Evolutionary conservation across 2,888 invertebrate species (phyloP).

Genomic region (Copidosoma aretas): DNA sequence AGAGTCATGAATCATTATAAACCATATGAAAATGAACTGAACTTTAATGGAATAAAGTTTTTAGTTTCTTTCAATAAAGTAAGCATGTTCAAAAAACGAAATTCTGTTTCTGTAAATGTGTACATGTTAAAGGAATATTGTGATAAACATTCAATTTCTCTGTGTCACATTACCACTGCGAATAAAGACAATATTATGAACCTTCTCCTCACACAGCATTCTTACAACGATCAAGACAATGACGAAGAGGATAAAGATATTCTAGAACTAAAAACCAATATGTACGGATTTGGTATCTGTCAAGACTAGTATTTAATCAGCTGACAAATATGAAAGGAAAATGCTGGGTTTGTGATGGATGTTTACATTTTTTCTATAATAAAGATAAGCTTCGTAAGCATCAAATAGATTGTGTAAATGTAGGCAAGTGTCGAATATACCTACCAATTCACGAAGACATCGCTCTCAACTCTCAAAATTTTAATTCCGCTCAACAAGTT

Average conservation of each 20-base stretch:
- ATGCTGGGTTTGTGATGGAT: conserved; percentile 1
- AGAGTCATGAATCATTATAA: not conserved
- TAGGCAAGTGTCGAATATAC: not conserved
- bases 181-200: not conserved
- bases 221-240: not conserved
- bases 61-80: not conserved
- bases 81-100: not conserved
- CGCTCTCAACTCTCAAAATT: not conserved
- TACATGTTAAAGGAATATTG: not conserved
- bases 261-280: not conserved
- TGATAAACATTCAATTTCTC: not conserved
- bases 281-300: not conserved
- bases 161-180: not conserved
- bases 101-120: not conserved
- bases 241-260: not conserved
- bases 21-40: not conserved
- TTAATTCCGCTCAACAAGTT: conserved; percentile 3
- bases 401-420: not conserved
- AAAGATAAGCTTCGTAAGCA: not conserved
- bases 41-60: too few species aligned
- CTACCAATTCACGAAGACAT: not conserved
- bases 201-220: not conserved
- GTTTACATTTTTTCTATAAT: not conserved
- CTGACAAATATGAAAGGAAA: not conserved
- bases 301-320: not conserved